Base-by-base conservation (phyloP, 2,797 vertebrate species). In the Manis javanica region DNA sequence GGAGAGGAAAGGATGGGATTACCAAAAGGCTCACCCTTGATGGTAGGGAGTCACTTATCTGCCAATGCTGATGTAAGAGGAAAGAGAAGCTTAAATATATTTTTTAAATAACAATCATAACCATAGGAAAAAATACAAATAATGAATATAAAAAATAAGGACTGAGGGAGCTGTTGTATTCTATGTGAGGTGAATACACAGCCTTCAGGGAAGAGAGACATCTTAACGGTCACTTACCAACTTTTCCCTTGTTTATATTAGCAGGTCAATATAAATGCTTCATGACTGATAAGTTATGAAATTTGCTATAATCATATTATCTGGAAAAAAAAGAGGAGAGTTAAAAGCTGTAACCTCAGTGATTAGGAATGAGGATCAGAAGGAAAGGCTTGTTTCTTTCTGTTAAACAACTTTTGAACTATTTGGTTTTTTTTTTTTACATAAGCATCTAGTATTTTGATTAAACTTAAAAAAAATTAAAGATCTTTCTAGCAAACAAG, bases 391-490 rank as follows among this genome's bases (percentile, higher is more conserved):
- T 53, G 19, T 49, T 61, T 39, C 29, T 42, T 46, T 15, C 69
- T 34, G 14, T 31, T 79, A 46, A 83, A 83, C 15, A 64, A 19
- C 3, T 82, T 92, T 57, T 74, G 18, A 94, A 37, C 4, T 31
- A 46, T 69, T 84, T 37, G 4, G 53, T 63, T 64, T 64, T 91
- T 59, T 59, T 34, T 69, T 81, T n/a, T 87, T 75, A n/a, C 9
- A 87, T 21, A 31, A 5, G 8, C 7, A 61, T 64, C n/a, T 89
- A 92, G 29, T 55, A 55, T 24, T 92, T 75, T 95, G 71, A 95
- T 93, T 83, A 72, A 89, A 79, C 87, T 71, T 75, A 46, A 83
- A 95, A 92, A 74, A 84, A 37, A 29, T 78, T n/a, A 90, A 93
- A 71, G 10, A 34, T 91, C 34, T 87, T 51, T 49, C 49, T 68